Base-by-base conservation (phyloP, 2,113 vertebrate species). In the Crotalus tigris region DNA sequence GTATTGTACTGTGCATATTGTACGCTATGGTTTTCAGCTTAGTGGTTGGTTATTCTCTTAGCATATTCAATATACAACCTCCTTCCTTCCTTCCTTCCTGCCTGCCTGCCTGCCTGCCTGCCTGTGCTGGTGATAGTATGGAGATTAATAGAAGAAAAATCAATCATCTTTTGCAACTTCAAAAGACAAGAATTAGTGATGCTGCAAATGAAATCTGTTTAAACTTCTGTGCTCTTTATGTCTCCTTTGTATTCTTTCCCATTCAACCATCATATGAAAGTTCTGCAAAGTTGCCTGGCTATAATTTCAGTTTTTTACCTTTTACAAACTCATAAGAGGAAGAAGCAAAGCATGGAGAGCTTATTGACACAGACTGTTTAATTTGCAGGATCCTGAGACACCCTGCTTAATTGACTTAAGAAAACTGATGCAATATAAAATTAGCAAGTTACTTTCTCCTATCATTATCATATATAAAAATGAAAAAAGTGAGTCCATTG, bases 351-450 rank as follows among this genome's bases (percentile, higher is more conserved):
- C 39, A 64, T 6, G 8, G 57, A 58, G 0, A 0, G 0, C 49
- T 24, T 94, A 9, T 93, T 92, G 93, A 90, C 8, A 44, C 87
- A 88, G 58, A 53, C 23, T 46, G 0, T 89, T 75, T 33, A 44
- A 69, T 24, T 49, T 87, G 0, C 0, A 0, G 69, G 39, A 69
- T 88, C 4, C 88, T 91, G 58, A 85, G 39, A 92, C 2, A 46
- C 2, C 15, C 19, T 91, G 24, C 44, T 94, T 94, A 92, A 93
- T 69, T 23, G 39, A 53, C 5, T 85, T 89, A 91, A 53, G 54
- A 93, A 64, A 69, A 90, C 55, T 6, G 49, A 91, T 9, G 23
- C 33, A 92, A 94, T 92, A 93, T 94, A 85, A 58, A 90, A 85
- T 94, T 93, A 64, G 49, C 39, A 0, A 85, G 0, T 46, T 11